Percentiles rank a stretch among this genome's conserved stretches.
Evolutionary conservation across 2,797 vertebrate genomes (phyloP).

Genomic region (Aldrovandia affinis): DNA sequence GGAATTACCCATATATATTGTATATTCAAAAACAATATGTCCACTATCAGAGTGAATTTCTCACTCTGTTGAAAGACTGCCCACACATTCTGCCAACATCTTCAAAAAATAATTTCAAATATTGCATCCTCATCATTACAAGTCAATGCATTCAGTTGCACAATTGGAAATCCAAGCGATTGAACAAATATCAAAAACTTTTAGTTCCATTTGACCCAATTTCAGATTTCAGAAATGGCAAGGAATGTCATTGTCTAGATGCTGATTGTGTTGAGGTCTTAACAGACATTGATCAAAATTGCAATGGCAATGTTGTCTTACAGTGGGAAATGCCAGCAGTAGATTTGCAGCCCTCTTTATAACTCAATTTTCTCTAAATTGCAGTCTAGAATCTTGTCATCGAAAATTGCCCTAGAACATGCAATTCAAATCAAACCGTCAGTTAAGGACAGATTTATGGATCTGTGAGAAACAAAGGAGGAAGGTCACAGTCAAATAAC

Average conservation of each 20-base stretch:
- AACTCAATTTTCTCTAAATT: no score
- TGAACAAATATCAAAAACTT: neutral
- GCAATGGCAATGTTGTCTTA: neutral
- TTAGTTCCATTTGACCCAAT: neutral
- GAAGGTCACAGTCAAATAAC: neutral
- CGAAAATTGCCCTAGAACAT: neutral
- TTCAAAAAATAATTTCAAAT: neutral
- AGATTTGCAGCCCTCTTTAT: no score
- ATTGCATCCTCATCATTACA: neutral
- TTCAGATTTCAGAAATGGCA: neutral
- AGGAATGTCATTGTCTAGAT: neutral
- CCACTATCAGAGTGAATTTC: neutral
- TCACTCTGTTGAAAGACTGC: neutral
- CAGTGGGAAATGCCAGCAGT: neutral
- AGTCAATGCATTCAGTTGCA: neutral
- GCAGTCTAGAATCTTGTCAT: neutral
- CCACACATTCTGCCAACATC: neutral
- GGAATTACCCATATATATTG: neutral
- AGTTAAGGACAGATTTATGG: neutral
- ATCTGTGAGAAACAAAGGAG: neutral
- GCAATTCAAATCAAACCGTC: neutral
- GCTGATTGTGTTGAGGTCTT: no score
- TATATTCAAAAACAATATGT: neutral
- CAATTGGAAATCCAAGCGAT: neutral
- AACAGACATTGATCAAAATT: neutral